Evolutionary conservation across 2,113 vertebrate genomes (phyloP).

Genomic region (Martes martes): DNA sequence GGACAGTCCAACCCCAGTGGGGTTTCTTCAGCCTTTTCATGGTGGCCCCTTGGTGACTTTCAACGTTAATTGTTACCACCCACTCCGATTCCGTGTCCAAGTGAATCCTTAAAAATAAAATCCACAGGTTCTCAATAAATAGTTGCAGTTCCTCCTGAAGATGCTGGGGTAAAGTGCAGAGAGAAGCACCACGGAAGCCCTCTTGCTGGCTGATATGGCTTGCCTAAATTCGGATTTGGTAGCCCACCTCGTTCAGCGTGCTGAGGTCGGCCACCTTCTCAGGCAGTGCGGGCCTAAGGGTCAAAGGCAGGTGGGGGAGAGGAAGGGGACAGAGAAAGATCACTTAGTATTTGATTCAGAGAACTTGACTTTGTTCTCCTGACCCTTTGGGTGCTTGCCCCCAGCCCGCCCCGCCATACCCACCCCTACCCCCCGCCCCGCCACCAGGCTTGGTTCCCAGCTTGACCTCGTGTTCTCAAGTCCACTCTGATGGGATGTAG

Average conservation of each 20-base stretch:
- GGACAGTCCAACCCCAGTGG: not conserved
- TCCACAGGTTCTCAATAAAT: conserved; percentile 66
- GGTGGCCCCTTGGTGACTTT: conserved; percentile 46
- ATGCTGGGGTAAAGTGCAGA: conserved; percentile 79
- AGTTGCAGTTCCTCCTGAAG: conserved; percentile 68
- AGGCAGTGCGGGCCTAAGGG: conserved; percentile 87
- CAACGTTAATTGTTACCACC: conserved; percentile 63
- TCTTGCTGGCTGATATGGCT: not conserved
- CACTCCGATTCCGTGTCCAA: conserved; percentile 71
- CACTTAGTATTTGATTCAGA: not conserved
- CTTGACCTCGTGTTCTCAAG: not conserved
- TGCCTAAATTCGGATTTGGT: conserved; percentile 94
- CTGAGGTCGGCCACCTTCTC: conserved; percentile 91
- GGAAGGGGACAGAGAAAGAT: not conserved
- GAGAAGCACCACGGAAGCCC: conserved; percentile 76
- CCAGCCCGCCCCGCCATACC: accelerated
- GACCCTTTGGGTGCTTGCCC: no score
- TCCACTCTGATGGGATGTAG: not conserved
- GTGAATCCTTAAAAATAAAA: conserved; percentile 72
- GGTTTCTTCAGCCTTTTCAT: conserved; percentile 33
- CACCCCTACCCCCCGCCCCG: not conserved
- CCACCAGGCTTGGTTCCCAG: not conserved
- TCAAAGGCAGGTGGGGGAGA: not conserved
- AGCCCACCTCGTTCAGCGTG: conserved; percentile 91
- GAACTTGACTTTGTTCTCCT: not conserved